Evolutionary conservation across 2,888 invertebrate species (phyloP).

Genomic region (Liodrosophila aerea): DNA sequence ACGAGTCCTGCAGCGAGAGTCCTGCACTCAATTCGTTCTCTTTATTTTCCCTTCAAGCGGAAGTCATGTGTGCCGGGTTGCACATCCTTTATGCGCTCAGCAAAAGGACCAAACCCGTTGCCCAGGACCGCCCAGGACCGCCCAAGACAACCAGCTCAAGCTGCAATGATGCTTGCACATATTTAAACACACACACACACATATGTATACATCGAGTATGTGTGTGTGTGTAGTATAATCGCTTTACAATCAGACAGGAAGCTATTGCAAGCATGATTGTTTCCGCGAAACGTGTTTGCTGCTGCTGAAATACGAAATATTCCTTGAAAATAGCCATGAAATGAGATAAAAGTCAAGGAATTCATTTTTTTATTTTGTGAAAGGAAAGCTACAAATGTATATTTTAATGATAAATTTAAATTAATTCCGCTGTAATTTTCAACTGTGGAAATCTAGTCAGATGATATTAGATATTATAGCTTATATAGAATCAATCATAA

Average conservation of each 20-base stretch:
- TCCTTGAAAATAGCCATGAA: slow-evolving; percentile 23
- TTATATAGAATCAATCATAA: too few species aligned
- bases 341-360: slow-evolving; percentile 19
- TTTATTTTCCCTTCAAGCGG: slow-evolving; percentile 67
- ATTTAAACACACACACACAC: slow-evolving; percentile 39
- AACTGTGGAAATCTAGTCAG: too few species aligned
- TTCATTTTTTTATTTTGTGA: too few species aligned
- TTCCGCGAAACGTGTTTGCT: slow-evolving; percentile 71
- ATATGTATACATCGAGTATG: slow-evolving; percentile 3
- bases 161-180: slow-evolving; percentile 32
- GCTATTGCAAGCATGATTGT: slow-evolving; percentile 74
- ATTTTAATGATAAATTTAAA: too few species aligned
- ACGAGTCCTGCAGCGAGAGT: slow-evolving; percentile 48
- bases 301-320: slow-evolving; percentile 22
- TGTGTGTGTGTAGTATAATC: slow-evolving; percentile 57
- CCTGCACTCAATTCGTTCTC: slow-evolving; percentile 72
- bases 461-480: too few species aligned
- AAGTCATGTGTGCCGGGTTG: slow-evolving; percentile 69
- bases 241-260: slow-evolving; percentile 74
- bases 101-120: slow-evolving; percentile 38
- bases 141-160: slow-evolving; percentile 3
- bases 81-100: slow-evolving; percentile 57
- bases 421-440: too few species aligned
- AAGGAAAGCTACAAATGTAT: too few species aligned
- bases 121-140: slow-evolving; percentile 17